Conservation (phyloP, 2,888 invertebrate genomes). For the Dendrolimus pini region DNA sequence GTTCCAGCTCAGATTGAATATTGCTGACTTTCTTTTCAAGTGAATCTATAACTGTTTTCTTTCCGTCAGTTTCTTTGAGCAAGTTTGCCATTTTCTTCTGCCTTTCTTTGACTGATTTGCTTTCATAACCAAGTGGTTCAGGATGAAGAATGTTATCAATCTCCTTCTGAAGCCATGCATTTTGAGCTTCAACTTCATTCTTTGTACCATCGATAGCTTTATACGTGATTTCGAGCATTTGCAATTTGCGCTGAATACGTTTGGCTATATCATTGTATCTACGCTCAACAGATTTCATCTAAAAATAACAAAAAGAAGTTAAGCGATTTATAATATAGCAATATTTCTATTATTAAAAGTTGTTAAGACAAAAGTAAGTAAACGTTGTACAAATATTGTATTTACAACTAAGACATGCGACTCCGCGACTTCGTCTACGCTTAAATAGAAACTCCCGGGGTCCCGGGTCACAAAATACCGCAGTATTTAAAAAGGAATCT, state of each 20-base stretch:
- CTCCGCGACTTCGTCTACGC: too few relatives aligned
- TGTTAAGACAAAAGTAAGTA: background rate
- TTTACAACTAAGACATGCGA: too few relatives aligned
- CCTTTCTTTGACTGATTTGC: conserved; percentile 84
- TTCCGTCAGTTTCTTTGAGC: conserved; percentile 90
- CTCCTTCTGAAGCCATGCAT: conserved; percentile 88
- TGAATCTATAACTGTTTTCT: conserved; percentile 87
- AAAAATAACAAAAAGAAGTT: conserved; percentile 21
- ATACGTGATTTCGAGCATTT: conserved; percentile 88
- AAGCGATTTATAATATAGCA: background rate
- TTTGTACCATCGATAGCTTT: conserved; percentile 89
- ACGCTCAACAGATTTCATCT: conserved; percentile 89
- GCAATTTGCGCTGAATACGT: conserved; percentile 88
- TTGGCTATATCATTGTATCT: conserved; percentile 90
- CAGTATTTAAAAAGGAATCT: too few relatives aligned
- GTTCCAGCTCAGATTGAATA: conserved; percentile 90
- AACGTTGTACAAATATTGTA: too few relatives aligned
- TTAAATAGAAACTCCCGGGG: too few relatives aligned
- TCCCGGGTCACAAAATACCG: too few relatives aligned
- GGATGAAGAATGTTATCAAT: conserved; percentile 80
- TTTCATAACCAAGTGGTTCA: conserved; percentile 84
- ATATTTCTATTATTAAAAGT: background rate
- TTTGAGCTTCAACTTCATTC: conserved; percentile 86
- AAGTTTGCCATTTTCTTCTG: conserved; percentile 83
- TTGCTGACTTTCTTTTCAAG: conserved; percentile 89